Evolutionary conservation across 2,888 invertebrate species (phyloP).

Genomic region (Notocelia uddmanniana): DNA sequence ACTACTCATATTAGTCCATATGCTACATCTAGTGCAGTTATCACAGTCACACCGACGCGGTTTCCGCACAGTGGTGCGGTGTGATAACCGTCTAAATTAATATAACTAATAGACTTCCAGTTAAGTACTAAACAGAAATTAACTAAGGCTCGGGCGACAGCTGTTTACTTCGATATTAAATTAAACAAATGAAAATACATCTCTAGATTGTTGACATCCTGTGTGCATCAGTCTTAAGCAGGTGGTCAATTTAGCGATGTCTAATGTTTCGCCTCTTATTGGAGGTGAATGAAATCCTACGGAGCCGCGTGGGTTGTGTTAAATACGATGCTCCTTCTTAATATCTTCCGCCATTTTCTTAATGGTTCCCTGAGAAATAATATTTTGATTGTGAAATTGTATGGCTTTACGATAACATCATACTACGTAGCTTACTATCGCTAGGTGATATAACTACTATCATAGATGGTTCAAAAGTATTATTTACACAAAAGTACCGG

Average conservation of each 20-base stretch:
- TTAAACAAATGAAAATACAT: conserved; percentile 10
- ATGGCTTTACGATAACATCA: conserved; percentile 25
- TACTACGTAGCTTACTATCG: not conserved
- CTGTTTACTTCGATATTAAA: conserved; percentile 11
- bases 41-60: too few species aligned
- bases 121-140: not conserved
- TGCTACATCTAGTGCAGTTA: too few species aligned
- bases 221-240: conserved; percentile 37
- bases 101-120: not conserved
- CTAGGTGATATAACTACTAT: not conserved
- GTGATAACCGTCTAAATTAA: too few species aligned
- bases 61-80: too few species aligned
- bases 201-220: not conserved
- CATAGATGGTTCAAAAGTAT: not conserved
- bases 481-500: too few species aligned
- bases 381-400: conserved; percentile 47
- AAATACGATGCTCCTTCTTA: conserved; percentile 57
- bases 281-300: conserved; percentile 54
- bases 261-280: conserved; percentile 45
- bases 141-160: not conserved
- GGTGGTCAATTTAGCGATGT: conserved; percentile 45
- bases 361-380: conserved; percentile 56
- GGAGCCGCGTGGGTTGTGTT: conserved; percentile 56
- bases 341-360: conserved; percentile 58
- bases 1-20: too few species aligned